Base-by-base conservation (phyloP, 2,113 vertebrate genomes). In the Gymnocephalus cernua region DNA sequence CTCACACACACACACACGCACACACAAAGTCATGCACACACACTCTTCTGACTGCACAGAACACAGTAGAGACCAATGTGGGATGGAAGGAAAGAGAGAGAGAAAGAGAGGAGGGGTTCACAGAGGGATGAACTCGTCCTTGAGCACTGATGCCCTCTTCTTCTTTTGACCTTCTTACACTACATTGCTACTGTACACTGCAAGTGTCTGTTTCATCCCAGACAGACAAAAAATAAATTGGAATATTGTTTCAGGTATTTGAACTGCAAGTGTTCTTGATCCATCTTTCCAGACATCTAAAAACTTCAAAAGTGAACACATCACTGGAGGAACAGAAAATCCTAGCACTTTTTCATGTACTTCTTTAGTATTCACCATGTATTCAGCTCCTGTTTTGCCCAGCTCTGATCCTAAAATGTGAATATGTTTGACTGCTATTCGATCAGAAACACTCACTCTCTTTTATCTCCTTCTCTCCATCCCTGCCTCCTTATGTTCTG, bases 381-480 rank as follows among this genome's bases (percentile, higher is more conserved):
- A 47, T 58, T 66, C 51, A 62, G 53, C 41, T 41, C 35, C 74
- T 81, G 80, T 84, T 88, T 79, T 77, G 2, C 81, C 62, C 82
- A 44, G 38, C 73, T 86, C 79, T 83, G 79, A 82, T 73, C 58
- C 41, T 25, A 68, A 54, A 81, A 54, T 51, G 69, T 88, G 67
- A 82, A 77, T 23, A 82, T 93, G 82, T 91, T 87, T 90, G 84
- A 89, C 89, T 93, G 88, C 78, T 77, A 73, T 92, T 82, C 92
- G 92, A 94, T 92, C 84, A 85, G 74, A 86, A 80, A 74, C 81
- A 70, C 83, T 90, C 77, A 88, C 78, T 89, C 74, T 90, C 79
- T 88, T 84, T 89, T 89, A 79, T 89, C 80, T 66, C 84, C 72
- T 73, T 89, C 79, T 90, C 80, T 91, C 59, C 79, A 72, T 88